Conservation (phyloP, 1,140 invertebrate species). For the Protaetia brevitarsis region DNA sequence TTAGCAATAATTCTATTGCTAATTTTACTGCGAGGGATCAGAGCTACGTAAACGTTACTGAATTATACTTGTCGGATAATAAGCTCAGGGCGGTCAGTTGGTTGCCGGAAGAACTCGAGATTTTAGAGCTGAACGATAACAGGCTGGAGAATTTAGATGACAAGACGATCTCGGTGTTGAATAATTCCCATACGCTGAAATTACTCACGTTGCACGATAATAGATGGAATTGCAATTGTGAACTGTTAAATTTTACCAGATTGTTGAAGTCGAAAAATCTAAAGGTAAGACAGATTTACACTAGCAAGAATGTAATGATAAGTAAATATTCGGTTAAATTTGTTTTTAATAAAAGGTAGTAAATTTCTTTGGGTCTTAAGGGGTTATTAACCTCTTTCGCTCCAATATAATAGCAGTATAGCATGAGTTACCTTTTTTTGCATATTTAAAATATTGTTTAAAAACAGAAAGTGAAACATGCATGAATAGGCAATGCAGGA, state of each 20-base stretch:
- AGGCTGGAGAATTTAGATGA: constrained; percentile 31
- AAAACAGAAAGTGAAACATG: too few species aligned
- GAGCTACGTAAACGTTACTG: not conserved
- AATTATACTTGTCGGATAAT: not conserved
- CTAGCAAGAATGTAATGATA: too few species aligned
- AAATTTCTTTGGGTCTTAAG: too few species aligned
- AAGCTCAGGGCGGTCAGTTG: not conserved
- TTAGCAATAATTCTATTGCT: not conserved
- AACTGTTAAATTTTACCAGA: constrained; percentile 27
- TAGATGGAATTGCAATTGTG: constrained; percentile 39
- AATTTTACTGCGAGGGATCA: not conserved
- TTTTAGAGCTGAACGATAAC: constrained; percentile 33
- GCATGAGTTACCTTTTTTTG: too few species aligned
- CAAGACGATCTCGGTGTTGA: constrained; percentile 29
- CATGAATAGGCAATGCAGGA: too few species aligned
- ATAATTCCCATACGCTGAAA: constrained; percentile 22
- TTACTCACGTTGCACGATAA: constrained; percentile 36
- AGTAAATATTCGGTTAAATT: too few species aligned
- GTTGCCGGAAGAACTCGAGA: not conserved
- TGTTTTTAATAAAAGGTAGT: too few species aligned
- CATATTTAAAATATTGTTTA: too few species aligned
- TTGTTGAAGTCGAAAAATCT: constrained; percentile 29
- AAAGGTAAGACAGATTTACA: constrained; percentile 28
- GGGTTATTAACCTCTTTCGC: too few species aligned
- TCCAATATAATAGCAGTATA: too few species aligned